These are phyloP conservation scores for Atopsyche davidsoni DNA, from an alignment of 1,140 invertebrate species.

Conservation along the genomic window DNA sequence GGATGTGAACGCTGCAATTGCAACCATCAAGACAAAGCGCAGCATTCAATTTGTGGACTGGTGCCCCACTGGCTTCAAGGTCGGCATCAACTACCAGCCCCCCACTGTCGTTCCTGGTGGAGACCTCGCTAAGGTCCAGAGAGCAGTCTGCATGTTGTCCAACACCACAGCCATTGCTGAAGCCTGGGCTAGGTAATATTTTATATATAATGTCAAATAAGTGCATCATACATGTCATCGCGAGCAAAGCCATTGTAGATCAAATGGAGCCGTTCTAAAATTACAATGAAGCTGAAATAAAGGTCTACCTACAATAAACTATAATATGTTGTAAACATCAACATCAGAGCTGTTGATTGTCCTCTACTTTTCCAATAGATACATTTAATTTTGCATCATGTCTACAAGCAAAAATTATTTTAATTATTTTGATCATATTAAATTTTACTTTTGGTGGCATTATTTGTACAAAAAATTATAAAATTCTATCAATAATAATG, in stretches of 20 bases:
- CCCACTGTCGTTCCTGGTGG: constrained; percentile 74
- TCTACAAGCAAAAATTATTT: too few species aligned
- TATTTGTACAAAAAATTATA: not conserved
- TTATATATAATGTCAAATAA: not conserved
- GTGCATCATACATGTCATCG: too few species aligned
- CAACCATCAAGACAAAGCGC: constrained; percentile 83
- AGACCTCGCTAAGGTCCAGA: constrained; percentile 77
- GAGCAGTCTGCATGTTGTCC: constrained; percentile 80
- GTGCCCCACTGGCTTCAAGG: constrained; percentile 77
- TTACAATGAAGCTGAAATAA: too few species aligned
- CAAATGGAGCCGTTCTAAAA: too few species aligned
- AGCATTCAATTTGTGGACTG: constrained; percentile 79
- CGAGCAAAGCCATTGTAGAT: too few species aligned
- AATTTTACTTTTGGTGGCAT: not conserved
- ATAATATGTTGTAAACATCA: too few species aligned
- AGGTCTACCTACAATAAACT: too few species aligned
- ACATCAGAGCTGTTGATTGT: too few species aligned
- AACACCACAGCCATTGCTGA: constrained; percentile 86
- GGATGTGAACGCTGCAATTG: constrained; percentile 83
- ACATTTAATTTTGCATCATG: too few species aligned
- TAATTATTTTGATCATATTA: too few species aligned
- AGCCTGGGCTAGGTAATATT: constrained; percentile 63
- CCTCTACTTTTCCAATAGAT: too few species aligned
- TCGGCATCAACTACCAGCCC: constrained; percentile 78
- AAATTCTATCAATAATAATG: not conserved